Base-by-base conservation (phyloP, 2,797 vertebrate genomes). In the Acipenser transmontanus region DNA sequence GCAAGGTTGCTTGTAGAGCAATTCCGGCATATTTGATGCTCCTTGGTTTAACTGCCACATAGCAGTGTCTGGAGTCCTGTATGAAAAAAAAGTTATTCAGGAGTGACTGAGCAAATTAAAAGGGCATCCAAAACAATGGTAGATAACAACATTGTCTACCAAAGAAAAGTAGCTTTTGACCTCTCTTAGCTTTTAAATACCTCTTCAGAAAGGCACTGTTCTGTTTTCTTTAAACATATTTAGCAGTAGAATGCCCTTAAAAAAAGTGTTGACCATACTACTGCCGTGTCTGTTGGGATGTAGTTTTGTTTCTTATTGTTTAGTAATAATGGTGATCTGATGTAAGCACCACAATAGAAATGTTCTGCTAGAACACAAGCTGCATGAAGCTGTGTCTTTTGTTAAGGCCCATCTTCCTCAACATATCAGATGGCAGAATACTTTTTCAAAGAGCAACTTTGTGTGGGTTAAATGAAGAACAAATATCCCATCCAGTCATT, bases 1-100 rank as follows among this genome's bases (percentile, higher is more conserved):
- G 95, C 95, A 97, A 98, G 95, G 95, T 97, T 96, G 94, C 91
- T 92, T 93, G 91, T 92, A 94, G 95, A 97, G 87, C 88, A 81
- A 86, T 87, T 86, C 82, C 85, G 73, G 74, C 8, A 80, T 78
- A 85, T 84, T 85, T 78, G 70, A 82, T 78, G 84, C 76, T 90
- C 87, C 91, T 91, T 90, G 88, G 88, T 89, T 86, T 84, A 85
- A 85, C 91, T 90, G 89, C 90, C 87, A 87, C 72, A 82, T 80
- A 81, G 87, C 78, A 81, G 83, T 79, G 84, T 89, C 88, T 89
- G 85, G 85, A 85, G 85, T 85, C 84, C 87, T 86, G 77, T 88
- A 88, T 86, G 88, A 89, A 88, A 59, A 74, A 47, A 72, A 70
- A 74, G 89, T 89, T 89, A 89, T 88, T 90, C 85, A 84, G 87